phyloP scores from a whole-genome alignment of 37 sponge, comb jelly and placozoan species.

The Petrosia ficiformis region DNA sequence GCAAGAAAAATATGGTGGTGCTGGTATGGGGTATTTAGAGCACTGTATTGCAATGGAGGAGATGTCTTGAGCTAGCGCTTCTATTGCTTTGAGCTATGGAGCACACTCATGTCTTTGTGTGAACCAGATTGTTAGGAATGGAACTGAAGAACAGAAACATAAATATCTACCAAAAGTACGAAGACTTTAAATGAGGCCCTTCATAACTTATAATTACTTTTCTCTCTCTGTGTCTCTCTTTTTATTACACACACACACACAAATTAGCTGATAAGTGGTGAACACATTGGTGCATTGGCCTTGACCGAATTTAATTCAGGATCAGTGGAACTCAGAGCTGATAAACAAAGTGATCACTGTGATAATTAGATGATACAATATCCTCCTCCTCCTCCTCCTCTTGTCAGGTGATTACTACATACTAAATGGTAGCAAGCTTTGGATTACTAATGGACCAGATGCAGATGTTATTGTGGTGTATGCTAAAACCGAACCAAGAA shows the following conservation, averaged over 20 bases:
- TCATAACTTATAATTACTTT: neutral
- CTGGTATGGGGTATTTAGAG: slow-evolving; percentile 85
- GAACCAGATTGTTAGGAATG: slow-evolving; percentile 95
- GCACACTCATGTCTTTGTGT: slow-evolving; percentile 95
- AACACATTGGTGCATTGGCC: slow-evolving; percentile 94
- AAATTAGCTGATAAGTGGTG: slow-evolving; percentile 90
- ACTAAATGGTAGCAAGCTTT: slow-evolving; percentile 88
- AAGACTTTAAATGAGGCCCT: neutral
- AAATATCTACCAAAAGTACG: slow-evolving; percentile 79
- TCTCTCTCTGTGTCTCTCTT: too few species aligned
- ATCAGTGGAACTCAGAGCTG: slow-evolving; percentile 84
- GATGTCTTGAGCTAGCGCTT: slow-evolving; percentile 81
- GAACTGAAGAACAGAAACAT: slow-evolving; percentile 79
- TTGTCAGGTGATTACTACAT: slow-evolving; percentile 75
- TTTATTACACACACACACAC: neutral
- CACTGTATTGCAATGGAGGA: slow-evolving; percentile 92
- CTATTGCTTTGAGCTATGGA: slow-evolving; percentile 94
- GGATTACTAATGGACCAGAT: slow-evolving; percentile 98
- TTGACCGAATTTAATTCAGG: slow-evolving; percentile 93
- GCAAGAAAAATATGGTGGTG: slow-evolving; percentile 81
- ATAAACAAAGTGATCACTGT: slow-evolving; percentile 68
- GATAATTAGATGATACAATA: too few species aligned
- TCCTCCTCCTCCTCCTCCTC: too few species aligned
- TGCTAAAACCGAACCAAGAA: slow-evolving; percentile 85
- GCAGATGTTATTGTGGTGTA: slow-evolving; percentile 92